Conservation (phyloP, 2,888 invertebrate species). For the Macroteleia sp. region DNA sequence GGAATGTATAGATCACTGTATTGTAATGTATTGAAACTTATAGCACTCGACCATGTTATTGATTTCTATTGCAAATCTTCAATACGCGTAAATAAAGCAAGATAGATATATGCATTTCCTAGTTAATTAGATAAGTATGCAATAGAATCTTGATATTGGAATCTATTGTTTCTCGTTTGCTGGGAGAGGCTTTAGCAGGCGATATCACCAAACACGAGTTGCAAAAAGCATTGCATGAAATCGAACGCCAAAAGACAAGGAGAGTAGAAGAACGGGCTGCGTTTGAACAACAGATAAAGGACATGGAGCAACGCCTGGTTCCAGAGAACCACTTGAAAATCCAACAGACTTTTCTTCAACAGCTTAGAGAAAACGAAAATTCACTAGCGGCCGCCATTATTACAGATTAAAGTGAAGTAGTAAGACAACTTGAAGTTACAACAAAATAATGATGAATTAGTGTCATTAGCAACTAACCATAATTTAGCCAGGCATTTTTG, state of each 20-base stretch:
- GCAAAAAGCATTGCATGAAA: not conserved
- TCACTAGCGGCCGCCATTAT: not conserved
- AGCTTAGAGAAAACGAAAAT: not conserved
- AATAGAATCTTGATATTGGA: too few species aligned
- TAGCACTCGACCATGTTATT: too few species aligned
- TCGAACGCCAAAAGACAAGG: not conserved
- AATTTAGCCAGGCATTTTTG: conserved; percentile 16
- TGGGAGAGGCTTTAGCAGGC: not conserved
- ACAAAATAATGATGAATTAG: not conserved
- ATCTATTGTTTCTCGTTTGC: too few species aligned
- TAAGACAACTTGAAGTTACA: not conserved
- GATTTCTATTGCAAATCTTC: too few species aligned
- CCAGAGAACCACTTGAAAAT: not conserved
- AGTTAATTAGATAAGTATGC: too few species aligned
- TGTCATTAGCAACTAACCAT: not conserved
- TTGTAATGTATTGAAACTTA: too few species aligned
- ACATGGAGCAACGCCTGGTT: not conserved
- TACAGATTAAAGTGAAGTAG: not conserved
- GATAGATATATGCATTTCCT: too few species aligned
- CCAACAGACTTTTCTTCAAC: not conserved
- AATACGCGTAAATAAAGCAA: too few species aligned
- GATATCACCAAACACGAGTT: not conserved
- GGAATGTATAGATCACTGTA: too few species aligned
- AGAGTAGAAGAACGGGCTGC: not conserved
- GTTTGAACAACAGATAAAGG: not conserved